Base-by-base conservation (phyloP, 35 echinoderm and acorn worm species). In the Strongylocentrotus purpuratus region DNA sequence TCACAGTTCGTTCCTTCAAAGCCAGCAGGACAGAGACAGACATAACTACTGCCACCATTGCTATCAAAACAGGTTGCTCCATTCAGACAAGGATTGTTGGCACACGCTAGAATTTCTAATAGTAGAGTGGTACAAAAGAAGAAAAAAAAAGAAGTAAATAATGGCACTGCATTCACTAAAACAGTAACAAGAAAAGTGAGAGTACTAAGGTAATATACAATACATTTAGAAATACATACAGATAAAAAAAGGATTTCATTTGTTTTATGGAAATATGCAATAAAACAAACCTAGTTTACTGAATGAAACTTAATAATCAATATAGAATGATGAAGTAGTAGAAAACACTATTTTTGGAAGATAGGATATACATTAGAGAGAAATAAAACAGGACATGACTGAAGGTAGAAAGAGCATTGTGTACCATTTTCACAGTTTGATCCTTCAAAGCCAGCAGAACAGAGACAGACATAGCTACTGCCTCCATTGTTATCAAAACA, bases 1-100 rank as follows among this genome's bases (percentile, higher is more conserved):
- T 95, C 91, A 86, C 97, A 97, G 94, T 96, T 95, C 25, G 90
- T 94, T 35, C 97, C 97, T 32, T 46, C 94, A 88, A 86, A 97
- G 5, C 97, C 97, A 93, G 55, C 18, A 9, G 61, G 71, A 88
- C 95, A 97, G 18, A 60, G 86, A 46, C 95, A 97, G 86, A 92
- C 91, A 48, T 96, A 97, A 47, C 5, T 31, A 61, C 89, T 94
- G 52, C 94, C 33, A 55, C 91, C 95, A 95, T 94, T 91, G 46
- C 48, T 33, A 46, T 86, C 85, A 20, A 47, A 95, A 61, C 95
- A 95, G 22, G 95, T 92, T 91, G 86, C 95, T 91, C 95, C 95
- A 95, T 95, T 92, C 86, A 88, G 47, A 86, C 95, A 96, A 31
- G 95, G 71, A 46, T 59, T 47, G 25, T 65, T 87, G 25, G 18